Evolutionary conservation across 2,888 invertebrate genomes (phyloP), one percentile per base, ranked within the genome.

Genomic region (Andrena haemorrhoa): DNA sequence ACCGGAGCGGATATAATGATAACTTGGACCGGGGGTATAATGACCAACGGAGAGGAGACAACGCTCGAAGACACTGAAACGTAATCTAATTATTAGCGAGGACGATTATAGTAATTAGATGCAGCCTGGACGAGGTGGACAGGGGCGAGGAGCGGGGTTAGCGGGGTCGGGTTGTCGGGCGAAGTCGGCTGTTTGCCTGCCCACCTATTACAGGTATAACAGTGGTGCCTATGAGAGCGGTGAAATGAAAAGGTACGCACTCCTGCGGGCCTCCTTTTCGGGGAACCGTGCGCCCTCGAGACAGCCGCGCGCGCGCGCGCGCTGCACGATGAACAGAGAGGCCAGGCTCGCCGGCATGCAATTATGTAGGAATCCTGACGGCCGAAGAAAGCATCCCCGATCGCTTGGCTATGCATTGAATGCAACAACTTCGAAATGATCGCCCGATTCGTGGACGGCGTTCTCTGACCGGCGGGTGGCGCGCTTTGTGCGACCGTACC

Each of bases 71-170:
- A 89, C 88, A 85, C 89, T 91, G 91, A 92, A 91, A 92, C 41
- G 92, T 94, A 93, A 93, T 94, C 94, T 93, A 94, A 93, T 94
- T 94, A 94, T 93, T 92, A 91, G 90, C 91, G 92, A 90, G 91
- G 92, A 92, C 93, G 93, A 93, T 93, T 93, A 93, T 93, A 93
- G 94, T 94, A 92, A 94, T 94, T 93, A 93, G 89, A 90, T 86
- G 87, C 86, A 88, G 68, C 70, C 65, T 61, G 26, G 31, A 3
- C 26, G 16, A 35, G 69, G 58, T 29, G 16, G 33, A 8, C 41
- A 41, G 41, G 41, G 41, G 41, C 41, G 16, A 5, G 41, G 41
- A 16, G 8, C 33, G 33, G 33, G 7, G 33, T 0, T 0, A 33
- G 41, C 41, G 20, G 58, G 56, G n/a, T 35, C 23, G 35, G 49